Percentiles rank a stretch among this genome's conserved stretches.
Evolutionary conservation across 92 coral and sea anemone genomes (phyloP).

Genomic region (Virgularia gustaviana): DNA sequence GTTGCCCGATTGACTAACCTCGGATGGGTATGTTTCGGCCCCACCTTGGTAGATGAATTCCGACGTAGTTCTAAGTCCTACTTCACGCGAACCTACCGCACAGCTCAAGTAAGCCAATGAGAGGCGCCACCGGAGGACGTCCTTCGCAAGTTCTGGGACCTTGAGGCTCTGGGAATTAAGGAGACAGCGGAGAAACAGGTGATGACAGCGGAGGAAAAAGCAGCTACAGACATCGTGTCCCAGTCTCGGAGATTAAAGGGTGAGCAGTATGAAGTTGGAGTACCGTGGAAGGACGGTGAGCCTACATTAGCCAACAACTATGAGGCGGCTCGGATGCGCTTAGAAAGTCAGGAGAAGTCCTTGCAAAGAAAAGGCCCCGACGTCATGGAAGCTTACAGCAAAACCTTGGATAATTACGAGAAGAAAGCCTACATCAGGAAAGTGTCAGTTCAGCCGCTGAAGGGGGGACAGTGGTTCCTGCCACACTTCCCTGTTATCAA

Average conservation of each 20-base stretch:
- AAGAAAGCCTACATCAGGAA: slow-evolving; percentile 40
- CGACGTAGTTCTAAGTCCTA: slow-evolving; percentile 39
- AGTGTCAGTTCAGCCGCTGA: background rate
- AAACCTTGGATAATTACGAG: slow-evolving; percentile 32
- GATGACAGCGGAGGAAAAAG: slow-evolving; percentile 27
- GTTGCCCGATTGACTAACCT: slow-evolving; percentile 44
- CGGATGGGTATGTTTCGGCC: slow-evolving; percentile 57
- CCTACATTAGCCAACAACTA: slow-evolving; percentile 42
- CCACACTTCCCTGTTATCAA: slow-evolving; percentile 47
- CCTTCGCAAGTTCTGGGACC: slow-evolving; percentile 44
- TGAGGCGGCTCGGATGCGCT: slow-evolving; percentile 30
- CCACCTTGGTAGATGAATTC: slow-evolving; percentile 39
- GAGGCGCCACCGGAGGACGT: slow-evolving; percentile 30
- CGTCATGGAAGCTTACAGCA: slow-evolving; percentile 28
- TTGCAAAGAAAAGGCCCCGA: slow-evolving; percentile 23
- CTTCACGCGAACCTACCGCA: slow-evolving; percentile 41
- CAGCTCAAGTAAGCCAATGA: no score
- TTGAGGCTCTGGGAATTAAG: slow-evolving; percentile 37
- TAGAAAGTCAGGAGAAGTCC: slow-evolving; percentile 36
- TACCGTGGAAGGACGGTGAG: slow-evolving; percentile 40
- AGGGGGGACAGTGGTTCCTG: slow-evolving; percentile 25
- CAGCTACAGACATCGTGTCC: slow-evolving; percentile 10
- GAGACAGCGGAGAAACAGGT: slow-evolving; percentile 19
- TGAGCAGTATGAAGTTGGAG: slow-evolving; percentile 21
- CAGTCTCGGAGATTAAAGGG: slow-evolving; percentile 16